These are phyloP conservation scores for Petrolisthes manimaculis DNA, from an alignment of 2,888 invertebrate species.

Conservation along the genomic window DNA sequence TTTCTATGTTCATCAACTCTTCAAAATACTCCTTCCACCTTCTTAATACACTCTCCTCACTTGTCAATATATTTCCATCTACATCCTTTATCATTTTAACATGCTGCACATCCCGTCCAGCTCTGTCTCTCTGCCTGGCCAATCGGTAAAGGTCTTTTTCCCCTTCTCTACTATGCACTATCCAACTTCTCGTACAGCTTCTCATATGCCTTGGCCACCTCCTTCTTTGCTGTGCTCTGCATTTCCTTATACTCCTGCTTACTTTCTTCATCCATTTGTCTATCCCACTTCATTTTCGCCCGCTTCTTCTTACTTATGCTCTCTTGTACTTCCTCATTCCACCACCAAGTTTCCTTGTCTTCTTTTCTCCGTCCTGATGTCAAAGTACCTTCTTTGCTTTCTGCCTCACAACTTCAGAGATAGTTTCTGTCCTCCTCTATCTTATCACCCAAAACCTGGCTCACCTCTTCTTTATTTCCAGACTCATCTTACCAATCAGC, in stretches of 20 bases:
- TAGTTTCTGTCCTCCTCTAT: neutral
- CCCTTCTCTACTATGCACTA: too few relatives aligned
- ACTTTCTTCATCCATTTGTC: too few relatives aligned
- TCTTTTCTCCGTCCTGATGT: constrained; percentile 7
- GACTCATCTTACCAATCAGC: too few relatives aligned
- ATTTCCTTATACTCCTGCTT: constrained; percentile 28
- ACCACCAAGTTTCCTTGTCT: constrained; percentile 15
- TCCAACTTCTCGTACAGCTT: neutral
- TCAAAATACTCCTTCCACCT: too few relatives aligned
- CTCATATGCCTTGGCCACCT: constrained; percentile 13
- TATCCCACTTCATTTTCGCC: too few relatives aligned
- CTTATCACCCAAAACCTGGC: neutral
- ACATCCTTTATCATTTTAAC: constrained; percentile 28
- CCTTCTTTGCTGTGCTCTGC: neutral
- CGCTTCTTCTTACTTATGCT: too few relatives aligned
- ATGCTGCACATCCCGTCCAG: constrained; percentile 23
- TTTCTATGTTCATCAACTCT: too few relatives aligned
- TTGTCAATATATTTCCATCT: too few relatives aligned
- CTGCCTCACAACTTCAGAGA: constrained; percentile 8
- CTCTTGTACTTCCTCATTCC: too few relatives aligned
- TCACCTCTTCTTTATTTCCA: neutral
- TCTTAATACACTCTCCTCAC: too few relatives aligned
- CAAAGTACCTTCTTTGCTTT: constrained; percentile 13
- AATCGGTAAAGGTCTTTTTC: neutral
- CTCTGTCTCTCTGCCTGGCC: constrained; percentile 11